A percentile compares a stretch with the other conserved stretches of the same genome.
These are phyloP conservation scores for Diarsia brunnea DNA, from an alignment of 2,888 invertebrate genomes.

Conservation along the genomic window DNA sequence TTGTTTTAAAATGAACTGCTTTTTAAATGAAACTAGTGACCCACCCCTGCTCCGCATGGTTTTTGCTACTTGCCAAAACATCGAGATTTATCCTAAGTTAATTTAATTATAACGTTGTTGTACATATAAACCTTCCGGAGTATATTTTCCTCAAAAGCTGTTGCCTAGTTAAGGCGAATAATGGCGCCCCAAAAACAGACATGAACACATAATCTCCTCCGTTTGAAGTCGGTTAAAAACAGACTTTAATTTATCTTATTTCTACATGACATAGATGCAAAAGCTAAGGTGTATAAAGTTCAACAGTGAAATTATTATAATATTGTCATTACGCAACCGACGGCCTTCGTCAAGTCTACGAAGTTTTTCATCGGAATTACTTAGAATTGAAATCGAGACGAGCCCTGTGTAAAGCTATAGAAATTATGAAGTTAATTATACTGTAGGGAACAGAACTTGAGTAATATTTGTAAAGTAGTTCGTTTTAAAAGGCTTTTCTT, in stretches of 20 bases:
- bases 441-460: neutral
- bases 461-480: neutral
- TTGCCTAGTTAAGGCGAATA: neutral
- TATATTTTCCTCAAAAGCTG: neutral
- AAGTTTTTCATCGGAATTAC: conserved; percentile 43
- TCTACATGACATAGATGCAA: neutral
- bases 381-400: conserved; percentile 42
- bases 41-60: neutral
- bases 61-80: neutral
- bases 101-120: too few species aligned
- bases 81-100: too few species aligned
- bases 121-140: neutral
- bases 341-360: conserved; percentile 17
- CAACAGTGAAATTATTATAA: conserved; percentile 46
- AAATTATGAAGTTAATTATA: conserved; percentile 38
- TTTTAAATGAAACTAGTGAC: neutral
- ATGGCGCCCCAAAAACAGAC: neutral
- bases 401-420: neutral
- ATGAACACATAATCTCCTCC: neutral
- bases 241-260: neutral
- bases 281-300: neutral
- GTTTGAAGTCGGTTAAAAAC: neutral
- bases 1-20: neutral
- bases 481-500: conserved; percentile 2
- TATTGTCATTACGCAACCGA: conserved; percentile 30